These are phyloP conservation scores for Bursaphelenchus okinawaensis DNA, from an alignment of 2,888 invertebrate species.

Conservation along the genomic window DNA sequence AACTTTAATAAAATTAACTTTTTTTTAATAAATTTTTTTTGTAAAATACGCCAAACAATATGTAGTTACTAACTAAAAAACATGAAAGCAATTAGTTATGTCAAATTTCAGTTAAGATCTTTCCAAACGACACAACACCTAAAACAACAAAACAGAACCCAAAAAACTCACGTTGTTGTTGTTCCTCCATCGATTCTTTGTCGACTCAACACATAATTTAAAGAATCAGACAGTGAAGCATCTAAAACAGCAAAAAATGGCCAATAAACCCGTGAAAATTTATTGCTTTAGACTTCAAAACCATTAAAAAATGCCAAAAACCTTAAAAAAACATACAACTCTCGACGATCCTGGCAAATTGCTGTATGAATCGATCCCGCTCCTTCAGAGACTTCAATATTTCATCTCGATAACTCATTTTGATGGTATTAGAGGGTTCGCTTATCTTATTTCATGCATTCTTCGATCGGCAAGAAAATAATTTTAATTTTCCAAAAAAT, in stretches of 20 bases:
- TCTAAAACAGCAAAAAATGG: slow-evolving; percentile 2
- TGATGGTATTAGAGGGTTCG: too few relatives aligned
- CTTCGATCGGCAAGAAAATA: background rate
- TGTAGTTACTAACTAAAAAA: too few relatives aligned
- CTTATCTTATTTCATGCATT: too few relatives aligned
- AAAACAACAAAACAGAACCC: too few relatives aligned
- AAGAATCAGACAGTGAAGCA: slow-evolving; percentile 6
- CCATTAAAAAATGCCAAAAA: background rate
- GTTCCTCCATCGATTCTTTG: background rate
- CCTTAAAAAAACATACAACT: slow-evolving; percentile 15
- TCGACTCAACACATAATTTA: background rate
- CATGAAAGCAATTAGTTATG: too few relatives aligned
- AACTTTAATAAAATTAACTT: background rate
- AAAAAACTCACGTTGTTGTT: too few relatives aligned
- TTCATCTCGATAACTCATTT: slow-evolving; percentile 11
- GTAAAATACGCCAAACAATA: too few relatives aligned
- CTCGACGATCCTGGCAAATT: slow-evolving; percentile 28
- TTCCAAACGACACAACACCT: too few relatives aligned
- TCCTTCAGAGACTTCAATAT: slow-evolving; percentile 21
- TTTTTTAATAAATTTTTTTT: too few relatives aligned
- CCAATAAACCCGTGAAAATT: background rate
- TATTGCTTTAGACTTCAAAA: background rate
- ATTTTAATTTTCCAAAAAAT: background rate
- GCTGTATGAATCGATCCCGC: slow-evolving; percentile 25
- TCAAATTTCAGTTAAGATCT: too few relatives aligned